Evolutionary conservation across 2,888 invertebrate genomes (phyloP).

Genomic region (Amphipoea lucens): DNA sequence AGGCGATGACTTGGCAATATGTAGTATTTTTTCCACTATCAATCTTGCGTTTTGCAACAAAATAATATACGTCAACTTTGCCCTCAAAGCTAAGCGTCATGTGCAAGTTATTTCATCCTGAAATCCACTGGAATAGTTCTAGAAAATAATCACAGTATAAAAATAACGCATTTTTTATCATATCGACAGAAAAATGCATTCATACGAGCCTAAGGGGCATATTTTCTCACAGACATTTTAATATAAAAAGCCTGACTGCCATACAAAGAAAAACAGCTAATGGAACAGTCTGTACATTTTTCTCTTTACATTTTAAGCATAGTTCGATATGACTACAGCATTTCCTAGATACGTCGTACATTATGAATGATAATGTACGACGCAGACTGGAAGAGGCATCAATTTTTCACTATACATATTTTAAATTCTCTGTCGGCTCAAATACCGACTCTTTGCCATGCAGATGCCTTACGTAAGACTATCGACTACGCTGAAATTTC

Average conservation of each 20-base stretch:
- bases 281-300: background rate
- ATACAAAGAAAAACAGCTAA: slow-evolving; percentile 5
- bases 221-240: background rate
- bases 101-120: background rate
- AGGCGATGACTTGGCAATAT: slow-evolving; percentile 23
- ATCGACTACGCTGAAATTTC: slow-evolving; percentile 56
- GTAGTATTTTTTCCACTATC: background rate
- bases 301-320: slow-evolving; percentile 31
- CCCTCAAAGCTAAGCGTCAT: background rate
- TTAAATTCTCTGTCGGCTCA: slow-evolving; percentile 48
- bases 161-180: background rate
- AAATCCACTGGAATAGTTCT: background rate
- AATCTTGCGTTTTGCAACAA: background rate
- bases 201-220: no score
- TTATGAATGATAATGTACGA: slow-evolving; percentile 14
- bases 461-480: slow-evolving; percentile 60
- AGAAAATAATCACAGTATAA: background rate
- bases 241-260: background rate
- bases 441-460: slow-evolving; percentile 61
- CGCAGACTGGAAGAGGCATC: slow-evolving; percentile 35
- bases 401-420: slow-evolving; percentile 63
- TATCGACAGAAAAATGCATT: slow-evolving; percentile 6
- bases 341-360: slow-evolving; percentile 24
- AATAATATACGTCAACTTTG: background rate
- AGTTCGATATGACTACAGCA: slow-evolving; percentile 18